phyloP scores from a whole-genome alignment of 2,113 vertebrate genomes.

The Datnioides undecimradiatus region DNA sequence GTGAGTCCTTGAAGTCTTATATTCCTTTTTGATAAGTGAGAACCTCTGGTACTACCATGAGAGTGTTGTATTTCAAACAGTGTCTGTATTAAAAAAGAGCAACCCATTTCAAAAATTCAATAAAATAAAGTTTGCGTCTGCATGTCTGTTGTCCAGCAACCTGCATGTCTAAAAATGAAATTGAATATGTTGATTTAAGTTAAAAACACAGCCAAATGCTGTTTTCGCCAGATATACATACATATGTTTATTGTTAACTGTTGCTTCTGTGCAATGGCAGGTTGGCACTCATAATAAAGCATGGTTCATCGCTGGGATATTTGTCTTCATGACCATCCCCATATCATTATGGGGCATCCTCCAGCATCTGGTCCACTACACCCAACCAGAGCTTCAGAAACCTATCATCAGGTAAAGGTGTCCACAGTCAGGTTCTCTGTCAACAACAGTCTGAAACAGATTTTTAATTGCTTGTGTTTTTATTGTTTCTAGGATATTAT shows the following conservation, averaged over 20 bases:
- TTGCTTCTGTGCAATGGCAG: constrained; percentile 74
- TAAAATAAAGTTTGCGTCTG: too few species aligned
- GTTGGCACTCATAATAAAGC: constrained; percentile 95
- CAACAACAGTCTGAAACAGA: not conserved
- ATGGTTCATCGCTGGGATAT: constrained; percentile 98
- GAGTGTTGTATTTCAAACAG: not conserved
- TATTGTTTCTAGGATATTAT: constrained; percentile 89
- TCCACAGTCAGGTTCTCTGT: not conserved
- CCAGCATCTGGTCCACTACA: constrained; percentile 97
- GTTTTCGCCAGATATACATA: not conserved
- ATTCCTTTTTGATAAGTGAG: not conserved
- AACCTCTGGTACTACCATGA: not conserved
- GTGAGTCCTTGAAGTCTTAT: not conserved
- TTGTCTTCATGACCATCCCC: constrained; percentile 96
- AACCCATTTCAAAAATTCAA: too few species aligned
- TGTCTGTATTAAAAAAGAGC: too few species aligned
- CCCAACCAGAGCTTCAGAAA: constrained; percentile 96
- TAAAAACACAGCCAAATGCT: not conserved
- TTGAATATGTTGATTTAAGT: too few species aligned
- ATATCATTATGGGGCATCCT: constrained; percentile 98
- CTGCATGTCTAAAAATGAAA: too few species aligned
- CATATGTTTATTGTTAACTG: not conserved
- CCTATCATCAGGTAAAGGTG: constrained; percentile 94
- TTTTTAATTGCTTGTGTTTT: not conserved
- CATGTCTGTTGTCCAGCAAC: too few species aligned